Percentiles rank a stretch among this genome's conserved stretches.
Evolutionary conservation across 2,888 invertebrate species (phyloP).

Genomic region (Dascillus cervinus): DNA sequence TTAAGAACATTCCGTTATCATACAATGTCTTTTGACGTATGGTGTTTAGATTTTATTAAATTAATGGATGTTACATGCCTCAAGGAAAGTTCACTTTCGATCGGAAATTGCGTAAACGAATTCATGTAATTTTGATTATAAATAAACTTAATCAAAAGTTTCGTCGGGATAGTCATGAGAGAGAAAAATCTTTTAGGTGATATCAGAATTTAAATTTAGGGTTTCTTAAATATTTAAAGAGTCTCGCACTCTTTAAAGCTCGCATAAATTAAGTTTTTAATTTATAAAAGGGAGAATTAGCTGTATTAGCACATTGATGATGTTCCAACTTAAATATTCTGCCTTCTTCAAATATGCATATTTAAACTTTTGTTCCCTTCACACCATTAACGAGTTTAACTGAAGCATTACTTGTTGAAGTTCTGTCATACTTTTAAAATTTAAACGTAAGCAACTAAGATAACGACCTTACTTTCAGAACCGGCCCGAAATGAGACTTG

Average conservation of each 20-base stretch:
- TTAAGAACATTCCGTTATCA: too few relatives aligned
- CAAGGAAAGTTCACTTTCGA: too few relatives aligned
- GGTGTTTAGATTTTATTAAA: too few relatives aligned
- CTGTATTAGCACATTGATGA: slow-evolving; percentile 9
- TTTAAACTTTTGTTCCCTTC: slow-evolving; percentile 16
- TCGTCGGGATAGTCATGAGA: too few relatives aligned
- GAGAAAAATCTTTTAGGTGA: too few relatives aligned
- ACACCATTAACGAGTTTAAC: slow-evolving; percentile 10
- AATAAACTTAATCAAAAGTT: too few relatives aligned
- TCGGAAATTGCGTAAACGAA: too few relatives aligned
- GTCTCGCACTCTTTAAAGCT: slow-evolving; percentile 5
- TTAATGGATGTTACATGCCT: too few relatives aligned
- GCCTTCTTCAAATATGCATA: slow-evolving; percentile 19
- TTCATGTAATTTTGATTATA: too few relatives aligned
- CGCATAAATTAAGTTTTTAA: slow-evolving; percentile 6
- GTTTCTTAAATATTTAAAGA: slow-evolving; percentile 5
- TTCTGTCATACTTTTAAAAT: slow-evolving; percentile 15
- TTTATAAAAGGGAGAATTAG: slow-evolving; percentile 8
- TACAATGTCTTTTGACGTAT: too few relatives aligned
- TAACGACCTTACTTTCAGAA: slow-evolving; percentile 12
- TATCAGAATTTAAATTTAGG: slow-evolving; percentile 1
- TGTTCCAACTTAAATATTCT: slow-evolving; percentile 8
- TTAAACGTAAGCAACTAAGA: slow-evolving; percentile 13
- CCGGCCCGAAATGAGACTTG: slow-evolving; percentile 7
- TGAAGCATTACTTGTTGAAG: slow-evolving; percentile 11